Percentiles rank a stretch among this genome's conserved stretches.
Evolutionary conservation across 2,113 vertebrate species (phyloP).

Genomic region (Mystacornis crossleyi): DNA sequence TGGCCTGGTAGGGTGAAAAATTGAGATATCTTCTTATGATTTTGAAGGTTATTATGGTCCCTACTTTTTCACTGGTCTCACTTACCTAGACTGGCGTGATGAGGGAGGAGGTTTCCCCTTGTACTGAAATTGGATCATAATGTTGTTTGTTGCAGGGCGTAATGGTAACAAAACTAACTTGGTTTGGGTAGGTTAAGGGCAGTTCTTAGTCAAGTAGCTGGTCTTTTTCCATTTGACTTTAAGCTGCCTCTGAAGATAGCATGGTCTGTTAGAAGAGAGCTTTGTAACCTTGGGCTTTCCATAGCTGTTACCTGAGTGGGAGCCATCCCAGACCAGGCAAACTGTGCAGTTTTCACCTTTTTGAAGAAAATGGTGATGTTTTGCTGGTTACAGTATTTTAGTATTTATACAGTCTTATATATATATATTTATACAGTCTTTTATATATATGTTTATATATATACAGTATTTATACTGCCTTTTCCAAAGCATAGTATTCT

Average conservation of each 20-base stretch:
- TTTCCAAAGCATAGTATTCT: neutral
- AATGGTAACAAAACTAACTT: neutral
- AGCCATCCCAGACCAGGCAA: neutral
- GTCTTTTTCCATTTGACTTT: neutral
- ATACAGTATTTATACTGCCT: neutral
- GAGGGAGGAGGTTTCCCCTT: neutral
- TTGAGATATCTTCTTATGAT: neutral
- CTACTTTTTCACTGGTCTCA: neutral
- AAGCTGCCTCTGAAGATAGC: neutral
- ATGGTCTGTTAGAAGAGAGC: neutral
- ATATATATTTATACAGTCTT: too few relatives aligned
- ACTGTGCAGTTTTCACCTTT: neutral
- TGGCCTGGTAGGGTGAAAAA: neutral
- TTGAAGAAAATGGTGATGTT: neutral
- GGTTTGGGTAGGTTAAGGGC: neutral
- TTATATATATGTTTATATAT: too few relatives aligned
- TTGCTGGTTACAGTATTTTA: neutral
- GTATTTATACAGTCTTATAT: too few relatives aligned
- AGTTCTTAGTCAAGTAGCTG: neutral
- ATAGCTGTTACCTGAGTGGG: neutral
- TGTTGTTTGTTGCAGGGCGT: neutral
- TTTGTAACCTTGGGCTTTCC: neutral
- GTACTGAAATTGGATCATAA: too few relatives aligned
- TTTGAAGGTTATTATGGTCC: neutral
- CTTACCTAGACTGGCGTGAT: neutral